These are phyloP conservation scores for Drosophila limbata DNA, from an alignment of 2,888 invertebrate genomes.

Conservation along the genomic window DNA sequence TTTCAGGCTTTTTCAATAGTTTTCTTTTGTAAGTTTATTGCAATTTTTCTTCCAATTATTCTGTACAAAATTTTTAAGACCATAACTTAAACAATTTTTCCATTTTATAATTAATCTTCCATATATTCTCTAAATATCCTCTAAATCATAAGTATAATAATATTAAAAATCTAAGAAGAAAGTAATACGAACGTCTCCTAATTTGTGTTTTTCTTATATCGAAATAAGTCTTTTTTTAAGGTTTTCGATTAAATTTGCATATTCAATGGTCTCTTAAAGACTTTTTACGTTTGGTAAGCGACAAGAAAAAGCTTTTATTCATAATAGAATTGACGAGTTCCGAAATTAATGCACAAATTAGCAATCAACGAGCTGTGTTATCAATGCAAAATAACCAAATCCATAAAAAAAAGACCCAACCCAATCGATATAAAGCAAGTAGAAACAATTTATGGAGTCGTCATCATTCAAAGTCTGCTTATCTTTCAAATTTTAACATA, in stretches of 20 bases:
- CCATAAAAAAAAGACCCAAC: conserved; percentile 38
- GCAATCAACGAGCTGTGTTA: conserved; percentile 40
- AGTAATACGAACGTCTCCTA: too few relatives aligned
- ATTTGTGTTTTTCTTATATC: too few relatives aligned
- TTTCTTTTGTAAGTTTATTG: too few relatives aligned
- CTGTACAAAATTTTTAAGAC: too few relatives aligned
- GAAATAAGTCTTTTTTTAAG: background rate
- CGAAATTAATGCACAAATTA: conserved; percentile 48
- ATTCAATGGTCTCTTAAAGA: background rate
- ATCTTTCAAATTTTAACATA: conserved; percentile 58
- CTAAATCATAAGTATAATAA: too few relatives aligned
- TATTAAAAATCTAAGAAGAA: too few relatives aligned
- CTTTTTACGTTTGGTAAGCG: background rate
- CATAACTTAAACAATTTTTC: too few relatives aligned
- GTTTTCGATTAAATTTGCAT: background rate
- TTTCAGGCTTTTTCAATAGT: too few relatives aligned
- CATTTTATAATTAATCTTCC: too few relatives aligned
- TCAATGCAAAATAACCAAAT: conserved; percentile 44
- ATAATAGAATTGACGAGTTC: conserved; percentile 18
- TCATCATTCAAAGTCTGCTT: conserved; percentile 53
- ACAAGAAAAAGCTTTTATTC: conserved; percentile 17
- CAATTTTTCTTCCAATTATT: too few relatives aligned
- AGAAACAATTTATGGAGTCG: conserved; percentile 16
- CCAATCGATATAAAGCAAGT: conserved; percentile 1
- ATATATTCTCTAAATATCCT: too few relatives aligned